Evolutionary conservation across 1,140 invertebrate species (phyloP), one percentile per base, ranked within the genome.

Genomic region (Trichonephila clavipes): DNA sequence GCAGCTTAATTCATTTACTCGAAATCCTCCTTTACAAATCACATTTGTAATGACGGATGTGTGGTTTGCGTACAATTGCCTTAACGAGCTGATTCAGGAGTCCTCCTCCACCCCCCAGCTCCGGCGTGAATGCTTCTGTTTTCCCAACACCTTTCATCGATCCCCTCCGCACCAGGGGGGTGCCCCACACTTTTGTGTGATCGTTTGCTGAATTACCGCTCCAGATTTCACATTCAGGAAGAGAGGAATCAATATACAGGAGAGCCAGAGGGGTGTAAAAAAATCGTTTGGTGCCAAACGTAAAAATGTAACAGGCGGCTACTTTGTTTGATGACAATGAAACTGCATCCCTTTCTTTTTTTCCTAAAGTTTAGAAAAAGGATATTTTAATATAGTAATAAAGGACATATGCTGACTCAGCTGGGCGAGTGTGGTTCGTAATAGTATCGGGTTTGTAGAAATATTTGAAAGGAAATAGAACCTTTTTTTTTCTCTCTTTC

Each of bases 111-210:
- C 44, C 40, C 81, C 44, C n/a, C 51, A 51, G 6, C 81, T 21
- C 40, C 44, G n/a, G 51, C 51, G 51, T 83, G 40, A 83, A 83
- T 83, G 34, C 81, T 28, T 51, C 34, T 83, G 81, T 83, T 83
- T 83, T 58, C 81, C 81, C 81, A 83, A 83, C 81, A 83, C 44
- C 81, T 83, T 83, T 83, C 81, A 58, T 58, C 81, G 51, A 58
- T 58, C 40, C 40, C 28, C 34, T 10, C 10, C 51, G 3, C 3
- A 21, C 34, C 34, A 28, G 44, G 81, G 81, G 21, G 44, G 21
- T 83, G 2, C 12, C 81, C 40, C 18, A 83, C 81, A n/a, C 34
- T 83, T 83, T 58, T 83, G 44, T 69, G 66, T 69, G 66, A 69
- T 69, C 66, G 66, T 69, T 69, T 69, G 44, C 81, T 82, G 81